Evolutionary conservation across 2,113 vertebrate species (phyloP), one percentile per base, ranked within the genome.

Genomic region (Plestiodon gilberti): DNA sequence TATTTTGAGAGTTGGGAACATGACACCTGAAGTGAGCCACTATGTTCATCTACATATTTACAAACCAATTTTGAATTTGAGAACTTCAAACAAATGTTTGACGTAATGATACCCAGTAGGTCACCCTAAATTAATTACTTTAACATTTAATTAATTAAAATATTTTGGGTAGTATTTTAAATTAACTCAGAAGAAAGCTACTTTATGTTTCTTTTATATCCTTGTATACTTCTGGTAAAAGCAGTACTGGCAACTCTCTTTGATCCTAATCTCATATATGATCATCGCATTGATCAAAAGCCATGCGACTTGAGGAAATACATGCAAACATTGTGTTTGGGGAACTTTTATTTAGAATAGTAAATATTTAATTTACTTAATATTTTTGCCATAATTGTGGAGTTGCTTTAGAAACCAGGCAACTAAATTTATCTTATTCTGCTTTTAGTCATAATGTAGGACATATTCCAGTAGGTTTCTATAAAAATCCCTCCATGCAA

Each of bases 401-500:
- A 85, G 79, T 86, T 57, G 67, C 69, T 48, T 64, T 75, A 40
- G 22, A 69, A 1, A 43, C 90, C 81, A 59, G 3, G 81, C 5
- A 3, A 61, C 35, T 71, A 48, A 82, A 78, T 25, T 3, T 1
- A 10, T 55, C n/a, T 80, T 73, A 0, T 14, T 15, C 22, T 87
- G 22, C 28, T 82, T 48, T 85, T 43, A 61, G 33, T 3, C 86
- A 83, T 57, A 61, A 70, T 88, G 4, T 82, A 81, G 87, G 88
- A 28, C 85, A 43, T 83, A 87, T 90, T 84, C 81, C 70, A 4
- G 57, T 81, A 82, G 22, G 4, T 17, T 92, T 92, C 82, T 23
- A 40, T 69, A 35, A 75, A 73, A 52, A 48, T n/a, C 40, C 78
- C 35, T 30, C 14, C 71, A 5, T 81, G 0, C 67, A 25, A 64